Base-by-base conservation (phyloP, 2,888 invertebrate species). In the Apamea sordens region DNA sequence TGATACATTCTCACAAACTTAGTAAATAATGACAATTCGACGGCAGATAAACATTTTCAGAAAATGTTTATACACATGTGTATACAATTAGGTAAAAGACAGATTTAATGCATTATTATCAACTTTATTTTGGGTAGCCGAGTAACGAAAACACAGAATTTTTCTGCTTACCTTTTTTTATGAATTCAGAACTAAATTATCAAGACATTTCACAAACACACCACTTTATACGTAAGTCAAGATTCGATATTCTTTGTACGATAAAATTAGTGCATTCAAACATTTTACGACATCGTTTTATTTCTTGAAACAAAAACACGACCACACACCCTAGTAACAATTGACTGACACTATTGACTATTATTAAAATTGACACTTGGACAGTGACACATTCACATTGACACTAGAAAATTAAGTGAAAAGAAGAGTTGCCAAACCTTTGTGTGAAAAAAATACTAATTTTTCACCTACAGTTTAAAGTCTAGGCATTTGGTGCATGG, bases 301-400 rank as follows among this genome's bases (percentile, higher is more conserved):
- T 89, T 92, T 90, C 87, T 86, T 88, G 78, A 86, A 94, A 93
- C 90, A 92, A 94, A 93, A 93, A 94, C 94, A 94, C 95, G 88
- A 93, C 94, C 94, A 86, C 87, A 89, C 92, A 88, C 88, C 79
- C 82, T 86, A 86, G 73, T 73, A 82, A 90, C 70, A 81, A 82
- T 82, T 82, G 90, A 88, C 87, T 94, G 93, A 94, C 93, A 93
- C 87, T 76, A 56, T 3, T 75, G 24, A 93, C 87, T 76, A 56
- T 3, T 75, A 28, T 8, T 47, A 47, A 70, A 71, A 71, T 47
- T 79, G 47, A 24, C 47, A 36, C 6, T 63, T 24, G 71, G 79
- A 79, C 79, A 79, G 56, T 61, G 82, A 76, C 68, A 63, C 24
- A 79, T 53, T 65, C 72, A 56, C 15, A 79, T 63, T 65, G 76